Evolutionary conservation across 2,797 vertebrate genomes (phyloP), one percentile per base, ranked within the genome.

Genomic region (Apodemus agrarius): DNA sequence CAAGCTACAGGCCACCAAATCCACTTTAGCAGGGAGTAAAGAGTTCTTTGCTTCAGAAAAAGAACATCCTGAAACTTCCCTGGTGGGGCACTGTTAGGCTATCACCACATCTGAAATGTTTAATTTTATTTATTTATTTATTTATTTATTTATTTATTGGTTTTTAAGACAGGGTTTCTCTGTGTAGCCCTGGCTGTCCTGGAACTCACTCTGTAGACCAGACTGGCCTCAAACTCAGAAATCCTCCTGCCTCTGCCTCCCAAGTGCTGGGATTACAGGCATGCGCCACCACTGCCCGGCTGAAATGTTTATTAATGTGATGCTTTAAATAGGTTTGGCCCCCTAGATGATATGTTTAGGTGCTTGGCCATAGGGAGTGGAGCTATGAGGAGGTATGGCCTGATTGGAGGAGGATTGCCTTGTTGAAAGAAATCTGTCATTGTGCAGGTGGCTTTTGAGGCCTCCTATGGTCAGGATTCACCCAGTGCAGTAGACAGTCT

Each of bases 1-100:
- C 12, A 61, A n/a, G 26, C 34, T 87, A 74, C 87, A 76, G 76
- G 80, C 2, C 3, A 89, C 26, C 83, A 74, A 92, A 87, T 80
- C 21, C 43, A 95, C 81, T 89, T 93, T 40, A 82, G 88, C 87
- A 63, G n/a, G 76, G 92, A 87, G 7, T 43, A 91, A 80, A 91
- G 59, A 90, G 34, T 74, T 91, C 43, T 26, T 94, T 96, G 16
- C 34, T 80, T 72, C 43, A 34, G n/a, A 83, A 72, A 81, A 79
- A 69, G 11, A 96, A 52, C 6, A 78, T 76, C 67, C 46, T 54
- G 1, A 17, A 79, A 54, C 22, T 63, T 87, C 31, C 31, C 74
- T 65, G 31, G 29, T 81, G 2, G 46, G 93, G 1, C 13, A 69
- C 34, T 19, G 0, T 54, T 49, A 74, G 34, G 67, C 7, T 76